Evolutionary conservation across 2,113 vertebrate species (phyloP).

Genomic region (Corapipo altera): DNA sequence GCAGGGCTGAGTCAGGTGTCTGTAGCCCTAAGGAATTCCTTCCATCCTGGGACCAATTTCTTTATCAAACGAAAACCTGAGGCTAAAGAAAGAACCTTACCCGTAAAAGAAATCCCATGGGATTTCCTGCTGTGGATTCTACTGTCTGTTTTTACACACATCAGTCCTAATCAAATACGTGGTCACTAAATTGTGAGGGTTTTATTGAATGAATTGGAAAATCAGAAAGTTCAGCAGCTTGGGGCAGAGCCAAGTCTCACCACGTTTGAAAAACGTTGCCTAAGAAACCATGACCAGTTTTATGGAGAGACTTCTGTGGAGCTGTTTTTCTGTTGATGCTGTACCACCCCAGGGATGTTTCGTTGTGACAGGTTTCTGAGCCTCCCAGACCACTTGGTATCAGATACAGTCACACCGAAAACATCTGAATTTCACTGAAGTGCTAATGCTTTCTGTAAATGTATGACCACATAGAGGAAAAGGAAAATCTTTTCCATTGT

Average conservation of each 20-base stretch:
- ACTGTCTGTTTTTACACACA: background rate
- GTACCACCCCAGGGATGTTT: background rate
- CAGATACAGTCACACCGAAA: background rate
- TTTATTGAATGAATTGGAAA: background rate
- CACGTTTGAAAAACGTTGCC: background rate
- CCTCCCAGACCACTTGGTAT: background rate
- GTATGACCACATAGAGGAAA: accelerated
- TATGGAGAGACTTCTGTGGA: background rate
- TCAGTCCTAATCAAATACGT: background rate
- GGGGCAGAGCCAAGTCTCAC: background rate
- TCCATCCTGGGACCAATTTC: background rate
- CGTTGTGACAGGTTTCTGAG: background rate
- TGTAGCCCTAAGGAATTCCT: background rate
- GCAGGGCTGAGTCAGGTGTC: background rate
- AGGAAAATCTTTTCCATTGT: background rate
- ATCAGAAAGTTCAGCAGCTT: background rate
- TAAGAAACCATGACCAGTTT: background rate
- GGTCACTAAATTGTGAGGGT: background rate
- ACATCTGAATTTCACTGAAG: background rate
- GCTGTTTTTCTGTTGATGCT: background rate
- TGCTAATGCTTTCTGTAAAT: background rate
- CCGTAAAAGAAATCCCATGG: background rate
- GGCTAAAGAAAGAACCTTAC: background rate
- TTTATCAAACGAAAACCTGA: background rate
- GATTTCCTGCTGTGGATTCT: background rate